Conservation (phyloP, 2,888 invertebrate genomes). For the Orthonevra nobilis region DNA sequence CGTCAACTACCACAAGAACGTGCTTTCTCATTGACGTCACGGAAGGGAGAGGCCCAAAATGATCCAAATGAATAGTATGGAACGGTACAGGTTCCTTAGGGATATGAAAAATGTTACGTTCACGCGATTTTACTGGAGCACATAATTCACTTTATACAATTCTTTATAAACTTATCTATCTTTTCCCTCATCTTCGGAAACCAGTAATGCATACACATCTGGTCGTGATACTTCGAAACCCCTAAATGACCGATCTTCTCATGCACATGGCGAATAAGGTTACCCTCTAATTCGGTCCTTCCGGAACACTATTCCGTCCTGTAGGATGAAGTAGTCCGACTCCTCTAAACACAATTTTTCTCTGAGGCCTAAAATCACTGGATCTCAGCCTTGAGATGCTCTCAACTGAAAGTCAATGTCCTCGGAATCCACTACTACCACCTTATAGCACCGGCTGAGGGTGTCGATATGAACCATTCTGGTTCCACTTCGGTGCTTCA, state of each 20-base stretch:
- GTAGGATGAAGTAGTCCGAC: not conserved
- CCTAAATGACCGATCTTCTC: slow-evolving; percentile 73
- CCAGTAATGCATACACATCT: slow-evolving; percentile 72
- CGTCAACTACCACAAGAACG: slow-evolving; percentile 26
- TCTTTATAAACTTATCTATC: slow-evolving; percentile 3
- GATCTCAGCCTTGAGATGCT: slow-evolving; percentile 68
- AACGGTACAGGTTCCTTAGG: slow-evolving; percentile 76
- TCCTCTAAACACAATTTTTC: not conserved
- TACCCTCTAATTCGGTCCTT: slow-evolving; percentile 73
- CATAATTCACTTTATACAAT: slow-evolving; percentile 9
- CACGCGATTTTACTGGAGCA: slow-evolving; percentile 52
- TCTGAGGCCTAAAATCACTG: not conserved
- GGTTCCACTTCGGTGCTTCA: slow-evolving; percentile 71
- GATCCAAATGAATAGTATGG: slow-evolving; percentile 71
- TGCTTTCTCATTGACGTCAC: slow-evolving; percentile 12
- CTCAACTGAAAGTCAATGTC: slow-evolving; percentile 8
- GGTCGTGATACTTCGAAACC: slow-evolving; percentile 71
- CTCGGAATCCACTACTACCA: not conserved
- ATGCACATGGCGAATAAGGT: slow-evolving; percentile 69
- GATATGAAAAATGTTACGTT: slow-evolving; percentile 77
- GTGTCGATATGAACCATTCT: no score
- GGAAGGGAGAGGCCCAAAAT: slow-evolving; percentile 4
- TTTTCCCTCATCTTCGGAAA: slow-evolving; percentile 72
- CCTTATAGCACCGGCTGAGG: no score
- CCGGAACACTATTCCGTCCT: slow-evolving; percentile 16